These are phyloP conservation scores for Crossoptilon crossoptilon DNA, from an alignment of 2,797 vertebrate genomes.

Conservation along the genomic window DNA sequence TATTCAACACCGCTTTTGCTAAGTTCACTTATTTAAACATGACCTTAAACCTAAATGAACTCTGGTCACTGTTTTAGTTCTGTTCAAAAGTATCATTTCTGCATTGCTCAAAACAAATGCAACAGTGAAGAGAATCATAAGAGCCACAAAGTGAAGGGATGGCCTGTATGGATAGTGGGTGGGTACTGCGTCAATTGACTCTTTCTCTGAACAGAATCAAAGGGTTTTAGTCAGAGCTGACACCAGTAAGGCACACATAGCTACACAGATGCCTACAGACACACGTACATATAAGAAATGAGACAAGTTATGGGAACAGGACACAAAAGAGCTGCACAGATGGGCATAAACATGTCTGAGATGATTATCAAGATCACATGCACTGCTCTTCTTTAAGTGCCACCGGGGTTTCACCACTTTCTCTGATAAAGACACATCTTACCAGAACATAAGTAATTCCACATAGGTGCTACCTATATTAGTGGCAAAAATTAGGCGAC, in stretches of 20 bases:
- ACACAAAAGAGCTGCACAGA: background rate
- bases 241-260: background rate
- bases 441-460: slow-evolving; percentile 43
- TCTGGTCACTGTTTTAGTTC: background rate
- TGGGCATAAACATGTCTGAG: background rate
- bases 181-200: background rate
- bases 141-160: background rate
- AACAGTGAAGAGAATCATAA: background rate
- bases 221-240: background rate
- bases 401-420: background rate
- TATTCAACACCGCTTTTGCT: background rate
- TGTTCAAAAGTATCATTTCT: background rate
- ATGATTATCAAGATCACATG: background rate
- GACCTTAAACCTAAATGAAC: background rate
- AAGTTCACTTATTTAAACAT: background rate
- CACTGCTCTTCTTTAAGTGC: background rate
- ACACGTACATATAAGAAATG: background rate
- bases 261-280: background rate
- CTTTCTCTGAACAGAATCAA: background rate
- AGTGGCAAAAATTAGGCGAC: slow-evolving; percentile 58
- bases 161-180: background rate
- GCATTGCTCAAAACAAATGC: background rate
- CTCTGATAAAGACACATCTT: slow-evolving; percentile 23
- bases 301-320: background rate
- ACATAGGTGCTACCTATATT: slow-evolving; percentile 35